Conservation (phyloP, 2,797 vertebrate species). For the Siniperca undulata region DNA sequence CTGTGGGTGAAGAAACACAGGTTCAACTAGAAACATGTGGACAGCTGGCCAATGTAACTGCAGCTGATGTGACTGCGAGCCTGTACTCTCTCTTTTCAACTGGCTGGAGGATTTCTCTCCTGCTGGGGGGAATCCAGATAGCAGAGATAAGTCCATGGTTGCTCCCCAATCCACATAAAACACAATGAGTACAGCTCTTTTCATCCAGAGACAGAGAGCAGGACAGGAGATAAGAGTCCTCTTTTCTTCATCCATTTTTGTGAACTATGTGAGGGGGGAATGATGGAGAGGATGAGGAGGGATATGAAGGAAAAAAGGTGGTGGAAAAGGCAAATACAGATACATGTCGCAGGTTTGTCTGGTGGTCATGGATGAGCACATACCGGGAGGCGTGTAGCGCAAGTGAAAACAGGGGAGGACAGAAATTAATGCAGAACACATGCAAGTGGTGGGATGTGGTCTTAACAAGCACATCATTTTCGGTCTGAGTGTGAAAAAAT, state of each 20-base stretch:
- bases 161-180: conserved; percentile 42
- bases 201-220: conserved; percentile 42
- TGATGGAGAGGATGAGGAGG: conserved; percentile 17
- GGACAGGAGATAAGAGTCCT: conserved; percentile 48
- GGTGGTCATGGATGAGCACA: conserved; percentile 57
- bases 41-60: conserved; percentile 56
- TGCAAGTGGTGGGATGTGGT: conserved; percentile 68
- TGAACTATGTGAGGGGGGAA: neutral
- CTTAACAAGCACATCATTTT: conserved; percentile 75
- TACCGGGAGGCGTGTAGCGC: conserved; percentile 64
- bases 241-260: conserved; percentile 23
- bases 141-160: conserved; percentile 36
- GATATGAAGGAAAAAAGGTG: neutral
- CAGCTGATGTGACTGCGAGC: conserved; percentile 47
- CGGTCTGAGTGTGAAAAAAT: conserved; percentile 61
- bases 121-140: conserved; percentile 36
- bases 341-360: conserved; percentile 61
- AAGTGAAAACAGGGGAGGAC: conserved; percentile 51
- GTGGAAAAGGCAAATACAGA: conserved; percentile 34
- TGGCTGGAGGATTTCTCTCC: conserved; percentile 39
- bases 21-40: conserved; percentile 52
- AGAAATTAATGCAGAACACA: conserved; percentile 73
- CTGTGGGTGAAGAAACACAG: conserved; percentile 2
- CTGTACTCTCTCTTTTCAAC: conserved; percentile 25
- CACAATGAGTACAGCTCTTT: conserved; percentile 44